Base-by-base conservation (phyloP, 2,797 vertebrate species). In the Iguana delicatissima region DNA sequence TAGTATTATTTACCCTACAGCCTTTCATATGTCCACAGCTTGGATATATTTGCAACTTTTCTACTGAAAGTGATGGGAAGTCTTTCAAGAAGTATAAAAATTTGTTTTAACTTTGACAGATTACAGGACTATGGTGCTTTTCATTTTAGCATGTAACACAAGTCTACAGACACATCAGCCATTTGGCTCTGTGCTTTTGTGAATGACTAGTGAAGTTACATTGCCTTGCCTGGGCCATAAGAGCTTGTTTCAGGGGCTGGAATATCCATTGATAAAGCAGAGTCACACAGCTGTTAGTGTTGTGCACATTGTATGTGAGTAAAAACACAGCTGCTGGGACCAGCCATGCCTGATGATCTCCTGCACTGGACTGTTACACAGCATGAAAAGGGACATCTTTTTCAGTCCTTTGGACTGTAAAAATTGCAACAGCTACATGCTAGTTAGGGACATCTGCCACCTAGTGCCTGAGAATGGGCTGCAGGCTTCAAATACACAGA, bases 31-130 rank as follows among this genome's bases (percentile, higher is more conserved):
- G 85, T 88, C 35, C 32, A 67, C 42, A 29, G 12, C 59, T 91
- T 90, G 59, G 62, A 0, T 91, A 59, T 79, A 6, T 67, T 32
- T 13, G 2, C 0, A 38, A 46, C 22, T 42, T 18, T 90, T 46
- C n/a, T 72, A 89, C 85, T 83, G 85, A 0, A 6, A 87, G 9
- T 29, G 42, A 18, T 82, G 5, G 32, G 67, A 81, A 81, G 57
- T 42, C 38, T 73, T 84, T 72, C 4, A 64, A 42, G 59, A 26
- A n/a, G 13, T 3, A 76, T 20, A 1, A 35, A n/a, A 59, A 81
- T 0, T 0, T 35, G n/a, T 29, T 77, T 57, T 20, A 57, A 38
- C 76, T 50, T 46, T 55, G 83, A 42, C 24, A 52, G 0, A 0
- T 0, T 1, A 10, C 14, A 4, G 18, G 13, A 2, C 86, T 90